phyloP scores from a whole-genome alignment of 2,888 invertebrate species.

The Eubasilissa splendida region DNA sequence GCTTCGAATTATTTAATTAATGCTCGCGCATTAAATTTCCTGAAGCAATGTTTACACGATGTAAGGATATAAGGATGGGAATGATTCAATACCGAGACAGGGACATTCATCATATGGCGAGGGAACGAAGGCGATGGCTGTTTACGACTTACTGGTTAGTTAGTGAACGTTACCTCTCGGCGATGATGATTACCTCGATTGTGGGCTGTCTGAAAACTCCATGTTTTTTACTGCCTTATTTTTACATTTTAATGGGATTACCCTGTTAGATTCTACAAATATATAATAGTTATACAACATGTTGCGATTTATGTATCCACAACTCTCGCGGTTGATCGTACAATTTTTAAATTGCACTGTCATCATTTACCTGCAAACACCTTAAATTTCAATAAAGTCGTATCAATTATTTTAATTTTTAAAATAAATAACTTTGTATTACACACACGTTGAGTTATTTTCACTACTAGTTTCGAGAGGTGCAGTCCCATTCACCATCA shows the following conservation, averaged over 20 bases:
- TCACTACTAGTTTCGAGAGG: no score
- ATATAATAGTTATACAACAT: no score
- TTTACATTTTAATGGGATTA: neutral
- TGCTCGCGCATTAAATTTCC: neutral
- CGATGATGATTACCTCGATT: conserved; percentile 22
- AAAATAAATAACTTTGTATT: no score
- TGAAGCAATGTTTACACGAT: conserved; percentile 19
- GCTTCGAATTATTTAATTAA: neutral
- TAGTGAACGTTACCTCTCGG: conserved; percentile 11
- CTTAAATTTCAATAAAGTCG: no score
- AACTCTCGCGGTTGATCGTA: no score
- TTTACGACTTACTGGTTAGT: neutral
- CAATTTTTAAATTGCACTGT: no score
- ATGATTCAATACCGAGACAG: conserved; percentile 5
- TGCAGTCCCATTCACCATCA: no score
- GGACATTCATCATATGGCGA: neutral
- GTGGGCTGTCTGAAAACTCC: conserved; percentile 5
- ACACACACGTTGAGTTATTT: no score
- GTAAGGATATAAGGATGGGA: conserved; percentile 11
- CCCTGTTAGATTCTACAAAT: no score
- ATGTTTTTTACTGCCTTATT: neutral
- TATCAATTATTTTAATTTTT: no score
- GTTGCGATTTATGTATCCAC: no score
- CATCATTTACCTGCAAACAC: no score
- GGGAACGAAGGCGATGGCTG: neutral